Conservation (phyloP, 2,888 invertebrate genomes). For the Sepiola atlantica region DNA sequence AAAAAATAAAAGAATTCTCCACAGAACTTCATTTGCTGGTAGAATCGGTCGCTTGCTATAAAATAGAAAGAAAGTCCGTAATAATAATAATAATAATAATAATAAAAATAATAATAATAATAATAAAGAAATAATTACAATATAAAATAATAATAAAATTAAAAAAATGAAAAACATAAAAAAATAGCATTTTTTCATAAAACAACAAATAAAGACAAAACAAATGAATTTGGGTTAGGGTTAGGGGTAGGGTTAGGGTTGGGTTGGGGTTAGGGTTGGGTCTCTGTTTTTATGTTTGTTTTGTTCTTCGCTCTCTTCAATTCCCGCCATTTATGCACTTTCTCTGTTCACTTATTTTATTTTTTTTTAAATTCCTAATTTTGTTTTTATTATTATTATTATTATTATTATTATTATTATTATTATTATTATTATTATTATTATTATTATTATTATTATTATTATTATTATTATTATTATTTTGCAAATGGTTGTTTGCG, state of each 20-base stretch:
- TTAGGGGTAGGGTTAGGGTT: too few species aligned
- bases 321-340: background rate
- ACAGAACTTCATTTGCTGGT: constrained; percentile 2
- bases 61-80: background rate
- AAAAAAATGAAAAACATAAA: background rate
- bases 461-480: too few species aligned
- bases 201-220: background rate
- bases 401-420: too few species aligned
- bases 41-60: constrained; percentile 15
- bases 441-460: too few species aligned
- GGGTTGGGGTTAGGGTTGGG: too few species aligned
- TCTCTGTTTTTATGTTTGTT: too few species aligned
- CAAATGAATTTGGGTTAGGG: background rate
- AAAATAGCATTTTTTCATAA: background rate
- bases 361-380: background rate
- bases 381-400: background rate
- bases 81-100: background rate
- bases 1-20: background rate
- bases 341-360: background rate
- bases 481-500: background rate
- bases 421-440: too few species aligned
- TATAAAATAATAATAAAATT: too few species aligned
- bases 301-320: background rate
- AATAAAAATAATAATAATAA: background rate
- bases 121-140: background rate